These are phyloP conservation scores for Palloptera scutellata DNA, from an alignment of 2,888 invertebrate species.

Conservation along the genomic window DNA sequence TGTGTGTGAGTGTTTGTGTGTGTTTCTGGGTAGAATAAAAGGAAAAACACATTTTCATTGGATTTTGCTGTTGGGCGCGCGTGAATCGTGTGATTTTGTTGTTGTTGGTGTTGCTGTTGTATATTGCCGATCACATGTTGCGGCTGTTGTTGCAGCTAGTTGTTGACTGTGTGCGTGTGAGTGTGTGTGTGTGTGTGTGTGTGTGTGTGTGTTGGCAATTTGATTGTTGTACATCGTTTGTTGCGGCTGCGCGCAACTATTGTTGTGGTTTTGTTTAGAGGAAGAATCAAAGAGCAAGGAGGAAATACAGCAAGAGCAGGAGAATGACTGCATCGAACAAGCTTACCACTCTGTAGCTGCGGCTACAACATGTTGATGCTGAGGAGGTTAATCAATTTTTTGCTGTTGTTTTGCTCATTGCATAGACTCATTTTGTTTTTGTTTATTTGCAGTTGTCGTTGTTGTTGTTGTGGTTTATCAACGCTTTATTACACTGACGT, in stretches of 20 bases:
- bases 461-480: constrained; percentile 52
- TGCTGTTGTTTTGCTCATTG: constrained; percentile 1
- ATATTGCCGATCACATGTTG: not conserved
- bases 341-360: no score
- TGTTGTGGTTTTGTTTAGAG: no score
- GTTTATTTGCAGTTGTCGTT: no score
- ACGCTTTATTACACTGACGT: constrained; percentile 60
- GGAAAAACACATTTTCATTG: constrained; percentile 22
- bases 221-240: constrained; percentile 13
- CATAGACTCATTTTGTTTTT: constrained; percentile 2
- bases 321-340: no score
- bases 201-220: not conserved
- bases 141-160: constrained; percentile 40
- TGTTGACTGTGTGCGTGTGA: not conserved
- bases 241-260: constrained; percentile 3
- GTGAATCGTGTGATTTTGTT: constrained; percentile 21
- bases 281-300: no score
- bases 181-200: not conserved
- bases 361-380: constrained; percentile 3
- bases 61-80: constrained; percentile 32
- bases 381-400: constrained; percentile 46
- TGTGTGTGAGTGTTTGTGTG: constrained; percentile 27
- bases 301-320: no score
- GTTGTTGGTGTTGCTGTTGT: constrained; percentile 8
- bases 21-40: constrained; percentile 22